phyloP scores from a whole-genome alignment of 2,797 vertebrate genomes.

The Bucorvus abyssinicus region DNA sequence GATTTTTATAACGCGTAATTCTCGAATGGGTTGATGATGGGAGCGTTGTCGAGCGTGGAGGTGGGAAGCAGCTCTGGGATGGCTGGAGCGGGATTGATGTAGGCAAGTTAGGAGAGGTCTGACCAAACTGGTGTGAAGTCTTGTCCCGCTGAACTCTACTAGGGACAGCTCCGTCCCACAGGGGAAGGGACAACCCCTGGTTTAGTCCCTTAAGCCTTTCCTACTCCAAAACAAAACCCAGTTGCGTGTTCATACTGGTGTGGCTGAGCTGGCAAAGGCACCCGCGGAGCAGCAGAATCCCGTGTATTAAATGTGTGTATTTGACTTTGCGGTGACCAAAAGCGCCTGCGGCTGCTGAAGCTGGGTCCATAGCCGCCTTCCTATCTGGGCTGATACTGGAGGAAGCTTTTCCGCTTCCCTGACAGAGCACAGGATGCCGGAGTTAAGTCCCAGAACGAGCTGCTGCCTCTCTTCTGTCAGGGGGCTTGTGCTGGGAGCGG shows the following conservation, averaged over 20 bases:
- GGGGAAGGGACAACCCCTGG: neutral
- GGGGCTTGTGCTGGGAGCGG: rapidly evolving
- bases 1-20: neutral
- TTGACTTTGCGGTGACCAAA: neutral
- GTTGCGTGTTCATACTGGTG: neutral
- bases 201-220: neutral
- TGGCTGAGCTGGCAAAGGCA: neutral
- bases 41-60: rapidly evolving
- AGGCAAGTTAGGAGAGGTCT: neutral
- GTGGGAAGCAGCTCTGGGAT: neutral
- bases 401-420: neutral
- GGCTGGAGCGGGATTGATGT: neutral
- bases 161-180: neutral
- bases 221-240: neutral
- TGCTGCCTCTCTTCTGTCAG: neutral
- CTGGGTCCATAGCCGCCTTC: neutral
- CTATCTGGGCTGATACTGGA: neutral
- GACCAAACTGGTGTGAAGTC: neutral
- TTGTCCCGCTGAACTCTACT: neutral
- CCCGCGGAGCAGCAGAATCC: rapidly evolving
- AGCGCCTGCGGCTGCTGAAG: neutral
- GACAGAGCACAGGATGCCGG: neutral
- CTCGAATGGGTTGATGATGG: neutral
- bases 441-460: neutral
- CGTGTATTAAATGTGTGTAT: rapidly evolving